Conservation (phyloP, 2,113 vertebrate species). For the Hippoglossus stenolepis region DNA sequence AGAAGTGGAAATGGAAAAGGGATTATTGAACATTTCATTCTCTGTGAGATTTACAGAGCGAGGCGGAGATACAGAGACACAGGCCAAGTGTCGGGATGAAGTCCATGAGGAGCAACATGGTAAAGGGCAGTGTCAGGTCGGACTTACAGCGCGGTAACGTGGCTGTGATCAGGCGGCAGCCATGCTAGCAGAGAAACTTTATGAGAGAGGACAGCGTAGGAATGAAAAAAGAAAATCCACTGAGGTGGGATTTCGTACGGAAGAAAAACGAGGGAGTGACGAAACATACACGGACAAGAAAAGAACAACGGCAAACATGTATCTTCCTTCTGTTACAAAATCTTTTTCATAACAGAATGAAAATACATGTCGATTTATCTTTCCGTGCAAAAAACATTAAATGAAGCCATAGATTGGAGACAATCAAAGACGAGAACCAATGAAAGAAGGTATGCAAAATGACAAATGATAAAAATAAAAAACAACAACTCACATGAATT, state of each 20-base stretch:
- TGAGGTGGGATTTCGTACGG: conserved; percentile 3
- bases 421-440: conserved; percentile 40
- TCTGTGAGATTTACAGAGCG: conserved; percentile 50
- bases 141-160: conserved; percentile 29
- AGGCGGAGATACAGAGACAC: conserved; percentile 28
- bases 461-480: conserved; percentile 62
- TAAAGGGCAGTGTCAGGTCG: conserved; percentile 37
- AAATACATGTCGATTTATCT: background rate
- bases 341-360: background rate
- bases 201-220: background rate
- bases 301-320: conserved; percentile 13
- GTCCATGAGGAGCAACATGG: conserved; percentile 29
- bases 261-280: background rate
- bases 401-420: conserved; percentile 8
- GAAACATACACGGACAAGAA: conserved; percentile 2
- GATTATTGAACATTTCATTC: conserved; percentile 71
- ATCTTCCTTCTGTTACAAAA: background rate
- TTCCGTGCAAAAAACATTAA: background rate
- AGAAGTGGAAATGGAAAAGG: conserved; percentile 71
- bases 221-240: conserved; percentile 7
- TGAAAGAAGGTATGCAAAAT: conserved; percentile 28
- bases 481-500: conserved; percentile 96
- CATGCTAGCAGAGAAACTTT: conserved; percentile 14
- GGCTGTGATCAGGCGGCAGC: conserved; percentile 21
- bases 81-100: conserved; percentile 20